A percentile compares a stretch with the other conserved stretches of the same genome.
Evolutionary conservation across 2,113 vertebrate species (phyloP).

Genomic region (Chaenocephalus aceratus): DNA sequence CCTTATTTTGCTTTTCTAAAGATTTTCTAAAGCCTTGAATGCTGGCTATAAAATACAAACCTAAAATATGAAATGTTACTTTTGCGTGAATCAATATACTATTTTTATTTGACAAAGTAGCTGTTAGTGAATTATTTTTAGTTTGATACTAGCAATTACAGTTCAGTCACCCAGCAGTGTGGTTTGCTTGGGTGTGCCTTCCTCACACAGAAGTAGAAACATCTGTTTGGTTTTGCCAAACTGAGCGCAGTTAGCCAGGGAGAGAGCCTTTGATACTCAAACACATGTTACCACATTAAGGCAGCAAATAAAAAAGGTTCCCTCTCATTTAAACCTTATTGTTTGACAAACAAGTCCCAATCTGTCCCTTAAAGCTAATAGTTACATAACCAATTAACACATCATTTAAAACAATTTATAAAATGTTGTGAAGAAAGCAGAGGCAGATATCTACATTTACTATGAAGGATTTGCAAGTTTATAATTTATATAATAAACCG

Average conservation of each 20-base stretch:
- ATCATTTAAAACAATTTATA: background rate
- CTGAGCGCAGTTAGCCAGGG: slow-evolving; percentile 43
- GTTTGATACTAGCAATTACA: slow-evolving; percentile 73
- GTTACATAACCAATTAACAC: background rate
- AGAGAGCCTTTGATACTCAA: slow-evolving; percentile 63
- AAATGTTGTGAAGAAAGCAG: background rate
- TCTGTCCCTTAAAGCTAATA: slow-evolving; percentile 1
- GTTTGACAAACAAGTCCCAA: slow-evolving; percentile 31
- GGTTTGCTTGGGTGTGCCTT: slow-evolving; percentile 81
- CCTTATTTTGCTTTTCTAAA: background rate
- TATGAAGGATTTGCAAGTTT: background rate
- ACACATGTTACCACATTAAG: slow-evolving; percentile 78
- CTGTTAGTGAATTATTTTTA: slow-evolving; percentile 72
- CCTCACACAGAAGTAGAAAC: slow-evolving; percentile 74
- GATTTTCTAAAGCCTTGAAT: background rate
- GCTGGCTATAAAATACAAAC: slow-evolving; percentile 12
- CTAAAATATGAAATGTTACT: slow-evolving; percentile 14
- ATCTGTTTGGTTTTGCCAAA: slow-evolving; percentile 79
- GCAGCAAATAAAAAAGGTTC: slow-evolving; percentile 64
- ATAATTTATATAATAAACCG: background rate
- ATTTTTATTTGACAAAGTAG: slow-evolving; percentile 62
- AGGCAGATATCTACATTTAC: background rate
- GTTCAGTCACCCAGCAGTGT: slow-evolving; percentile 73
- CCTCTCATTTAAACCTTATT: slow-evolving; percentile 46
- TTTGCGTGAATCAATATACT: slow-evolving; percentile 39